These are phyloP conservation scores for Thaumatotibia leucotreta DNA, from an alignment of 1,140 invertebrate genomes.

Conservation along the genomic window DNA sequence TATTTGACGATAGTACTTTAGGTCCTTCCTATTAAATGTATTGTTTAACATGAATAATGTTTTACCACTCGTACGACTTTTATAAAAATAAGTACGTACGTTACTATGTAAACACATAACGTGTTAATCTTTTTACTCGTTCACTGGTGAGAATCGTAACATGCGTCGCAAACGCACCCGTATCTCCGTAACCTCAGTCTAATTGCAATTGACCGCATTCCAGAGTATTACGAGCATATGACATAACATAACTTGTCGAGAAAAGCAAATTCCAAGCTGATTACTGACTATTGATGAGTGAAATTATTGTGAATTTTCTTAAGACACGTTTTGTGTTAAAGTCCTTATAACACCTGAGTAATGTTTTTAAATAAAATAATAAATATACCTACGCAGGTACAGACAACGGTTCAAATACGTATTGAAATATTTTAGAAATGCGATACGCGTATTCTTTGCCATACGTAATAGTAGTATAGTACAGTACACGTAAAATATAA, in stretches of 20 bases:
- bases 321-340: neutral
- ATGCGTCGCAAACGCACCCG: neutral
- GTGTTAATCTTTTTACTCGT: conserved; percentile 2
- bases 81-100: neutral
- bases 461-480: no score
- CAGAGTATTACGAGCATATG: conserved; percentile 4
- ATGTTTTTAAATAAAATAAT: no score
- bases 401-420: no score
- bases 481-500: no score
- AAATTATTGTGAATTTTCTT: neutral
- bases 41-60: no score
- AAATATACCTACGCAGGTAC: no score
- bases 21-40: no score
- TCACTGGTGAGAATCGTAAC: neutral
- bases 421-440: no score
- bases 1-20: no score
- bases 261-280: neutral
- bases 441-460: no score
- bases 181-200: conserved; percentile 1
- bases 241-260: conserved; percentile 8
- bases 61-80: no score
- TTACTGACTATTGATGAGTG: neutral
- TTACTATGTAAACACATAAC: neutral
- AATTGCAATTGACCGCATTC: conserved; percentile 10
- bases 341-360: no score